A percentile compares a stretch with the other conserved stretches of the same genome.
Conservation (phyloP, 2,113 vertebrate species). For the Brachyistius frenatus region DNA sequence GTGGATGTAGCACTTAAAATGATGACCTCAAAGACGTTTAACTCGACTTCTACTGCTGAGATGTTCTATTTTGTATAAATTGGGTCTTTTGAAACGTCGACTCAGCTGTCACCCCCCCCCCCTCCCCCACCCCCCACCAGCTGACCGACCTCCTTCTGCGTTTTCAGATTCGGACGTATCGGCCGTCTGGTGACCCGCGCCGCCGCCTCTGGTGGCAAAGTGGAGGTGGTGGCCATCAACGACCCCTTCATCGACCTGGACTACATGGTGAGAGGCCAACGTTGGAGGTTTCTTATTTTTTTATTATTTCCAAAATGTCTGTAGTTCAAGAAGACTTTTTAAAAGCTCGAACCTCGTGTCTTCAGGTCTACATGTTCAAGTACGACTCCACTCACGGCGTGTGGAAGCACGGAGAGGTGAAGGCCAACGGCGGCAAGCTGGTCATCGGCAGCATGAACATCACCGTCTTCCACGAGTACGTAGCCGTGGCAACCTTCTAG, state of each 20-base stretch:
- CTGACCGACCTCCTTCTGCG: too few species aligned
- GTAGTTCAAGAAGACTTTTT: too few species aligned
- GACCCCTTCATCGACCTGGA: slow-evolving; percentile 96
- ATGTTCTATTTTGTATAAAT: too few species aligned
- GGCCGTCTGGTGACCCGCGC: slow-evolving; percentile 93
- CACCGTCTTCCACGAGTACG: slow-evolving; percentile 92
- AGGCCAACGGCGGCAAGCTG: slow-evolving; percentile 91
- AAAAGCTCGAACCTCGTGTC: too few species aligned
- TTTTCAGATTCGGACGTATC: slow-evolving; percentile 92
- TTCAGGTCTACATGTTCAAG: slow-evolving; percentile 95
- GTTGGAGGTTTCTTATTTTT: too few species aligned
- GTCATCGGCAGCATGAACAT: slow-evolving; percentile 88
- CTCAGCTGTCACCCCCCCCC: too few species aligned
- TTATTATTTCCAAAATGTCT: too few species aligned
- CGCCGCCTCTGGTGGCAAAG: slow-evolving; percentile 79
- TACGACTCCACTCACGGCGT: slow-evolving; percentile 94
- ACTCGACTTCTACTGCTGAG: too few species aligned
- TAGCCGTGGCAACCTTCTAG: background rate
- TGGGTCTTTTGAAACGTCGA: too few species aligned
- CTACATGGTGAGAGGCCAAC: slow-evolving; percentile 89
- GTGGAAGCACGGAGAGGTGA: slow-evolving; percentile 88
- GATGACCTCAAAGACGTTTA: too few species aligned
- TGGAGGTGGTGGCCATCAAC: slow-evolving; percentile 91
- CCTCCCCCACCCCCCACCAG: too few species aligned
- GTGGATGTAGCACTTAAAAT: too few species aligned